Conservation (phyloP, 2,113 vertebrate genomes). For the Hiodon alosoides region DNA sequence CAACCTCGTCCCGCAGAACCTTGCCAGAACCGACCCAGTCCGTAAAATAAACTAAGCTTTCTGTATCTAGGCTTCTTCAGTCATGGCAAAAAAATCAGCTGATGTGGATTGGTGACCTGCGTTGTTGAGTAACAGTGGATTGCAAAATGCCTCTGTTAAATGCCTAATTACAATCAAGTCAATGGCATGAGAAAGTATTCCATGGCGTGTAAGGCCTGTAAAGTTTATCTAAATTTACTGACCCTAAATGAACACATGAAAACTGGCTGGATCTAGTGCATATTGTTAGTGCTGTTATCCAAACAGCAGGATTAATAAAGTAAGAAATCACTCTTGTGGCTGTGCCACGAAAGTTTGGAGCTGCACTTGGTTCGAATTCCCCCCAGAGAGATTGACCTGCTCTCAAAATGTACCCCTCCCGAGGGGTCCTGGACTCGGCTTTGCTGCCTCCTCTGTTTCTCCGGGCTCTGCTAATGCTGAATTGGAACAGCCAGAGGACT, state of each 20-base stretch:
- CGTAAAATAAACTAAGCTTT: not conserved
- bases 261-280: not conserved
- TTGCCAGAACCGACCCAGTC: not conserved
- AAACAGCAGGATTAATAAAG: slow-evolving; percentile 12
- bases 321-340: not conserved
- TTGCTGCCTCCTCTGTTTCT: no score
- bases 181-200: slow-evolving; percentile 8
- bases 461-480: no score
- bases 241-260: not conserved
- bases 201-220: not conserved
- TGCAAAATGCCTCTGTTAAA: not conserved
- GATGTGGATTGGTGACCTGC: not conserved
- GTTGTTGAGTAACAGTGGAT: not conserved
- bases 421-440: no score
- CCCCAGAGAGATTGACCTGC: not conserved
- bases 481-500: no score
- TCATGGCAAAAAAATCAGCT: not conserved
- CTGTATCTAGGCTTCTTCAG: not conserved
- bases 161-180: slow-evolving; percentile 13
- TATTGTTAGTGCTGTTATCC: not conserved
- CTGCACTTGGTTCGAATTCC: not conserved
- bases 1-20: no score
- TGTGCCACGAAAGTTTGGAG: not conserved
- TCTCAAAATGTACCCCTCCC: no score
- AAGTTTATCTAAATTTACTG: not conserved